Percentiles rank a stretch among this genome's conserved stretches.
Conservation (phyloP, 2,888 invertebrate genomes). For the Archaeoteleia sp. region DNA sequence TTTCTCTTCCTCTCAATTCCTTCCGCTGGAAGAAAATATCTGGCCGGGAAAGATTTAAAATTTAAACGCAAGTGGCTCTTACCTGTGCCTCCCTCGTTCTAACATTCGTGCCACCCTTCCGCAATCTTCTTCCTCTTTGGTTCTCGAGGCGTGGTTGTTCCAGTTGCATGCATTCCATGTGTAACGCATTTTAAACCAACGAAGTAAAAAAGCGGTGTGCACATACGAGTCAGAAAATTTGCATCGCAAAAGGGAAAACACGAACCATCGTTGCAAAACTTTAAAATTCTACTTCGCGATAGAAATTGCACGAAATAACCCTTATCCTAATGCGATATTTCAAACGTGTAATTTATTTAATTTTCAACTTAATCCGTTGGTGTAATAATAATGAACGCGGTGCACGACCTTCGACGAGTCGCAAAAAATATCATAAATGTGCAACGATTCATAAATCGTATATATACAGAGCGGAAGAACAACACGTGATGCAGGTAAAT, state of each 20-base stretch:
- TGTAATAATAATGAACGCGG: no score
- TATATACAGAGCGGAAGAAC: constrained; percentile 33
- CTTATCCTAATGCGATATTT: no score
- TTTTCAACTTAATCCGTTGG: no score
- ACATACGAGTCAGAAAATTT: constrained; percentile 18
- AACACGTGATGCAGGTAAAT: constrained; percentile 57
- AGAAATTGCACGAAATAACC: no score
- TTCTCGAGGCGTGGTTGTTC: constrained; percentile 63
- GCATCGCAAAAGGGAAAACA: constrained; percentile 9
- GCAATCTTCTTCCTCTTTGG: constrained; percentile 54
- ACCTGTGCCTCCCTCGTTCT: constrained; percentile 54
- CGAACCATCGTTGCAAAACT: background rate
- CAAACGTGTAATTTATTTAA: no score
- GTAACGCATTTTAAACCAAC: constrained; percentile 51
- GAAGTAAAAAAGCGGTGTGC: constrained; percentile 46
- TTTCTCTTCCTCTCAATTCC: constrained; percentile 27
- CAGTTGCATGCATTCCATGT: constrained; percentile 64
- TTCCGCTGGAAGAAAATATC: constrained; percentile 56
- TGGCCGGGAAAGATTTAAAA: constrained; percentile 63
- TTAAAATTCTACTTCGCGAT: no score
- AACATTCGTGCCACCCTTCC: constrained; percentile 55
- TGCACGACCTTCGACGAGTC: no score
- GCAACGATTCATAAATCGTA: constrained; percentile 7
- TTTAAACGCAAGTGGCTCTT: constrained; percentile 65
- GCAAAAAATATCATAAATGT: constrained; percentile 22